These are phyloP conservation scores for Anguilla japonica DNA, from an alignment of 2,113 vertebrate genomes.

Conservation along the genomic window DNA sequence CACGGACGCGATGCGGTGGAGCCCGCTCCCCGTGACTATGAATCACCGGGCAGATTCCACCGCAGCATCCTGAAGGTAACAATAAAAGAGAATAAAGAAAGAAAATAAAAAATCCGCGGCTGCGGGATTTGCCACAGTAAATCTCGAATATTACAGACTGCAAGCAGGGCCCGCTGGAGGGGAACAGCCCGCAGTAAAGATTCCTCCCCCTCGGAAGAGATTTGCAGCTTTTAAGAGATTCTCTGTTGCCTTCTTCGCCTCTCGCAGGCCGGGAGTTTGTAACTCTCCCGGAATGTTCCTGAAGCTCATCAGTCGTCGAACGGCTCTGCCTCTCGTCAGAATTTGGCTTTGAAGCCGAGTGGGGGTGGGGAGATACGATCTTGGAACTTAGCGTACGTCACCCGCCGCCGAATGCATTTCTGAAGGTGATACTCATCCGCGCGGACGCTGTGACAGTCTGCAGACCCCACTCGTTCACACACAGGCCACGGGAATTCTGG, in stretches of 20 bases:
- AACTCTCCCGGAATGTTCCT: background rate
- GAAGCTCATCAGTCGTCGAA: background rate
- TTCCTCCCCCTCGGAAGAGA: background rate
- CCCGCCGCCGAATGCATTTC: background rate
- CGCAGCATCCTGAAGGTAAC: slow-evolving; percentile 27
- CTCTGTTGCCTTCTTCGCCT: background rate
- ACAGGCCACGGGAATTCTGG: background rate
- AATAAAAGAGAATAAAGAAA: slow-evolving; percentile 37
- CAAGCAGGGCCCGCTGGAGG: background rate
- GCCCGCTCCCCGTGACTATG: slow-evolving; percentile 34
- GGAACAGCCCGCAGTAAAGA: background rate
- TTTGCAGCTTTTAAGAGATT: background rate
- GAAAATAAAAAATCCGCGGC: background rate
- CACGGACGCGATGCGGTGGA: slow-evolving; percentile 47
- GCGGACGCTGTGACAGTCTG: background rate
- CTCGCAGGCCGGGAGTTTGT: background rate
- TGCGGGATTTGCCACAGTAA: background rate
- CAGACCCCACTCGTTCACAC: background rate
- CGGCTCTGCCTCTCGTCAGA: background rate
- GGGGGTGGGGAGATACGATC: background rate
- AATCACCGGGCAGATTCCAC: slow-evolving; percentile 38
- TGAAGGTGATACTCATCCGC: background rate
- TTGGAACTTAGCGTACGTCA: background rate
- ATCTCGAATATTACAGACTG: background rate
- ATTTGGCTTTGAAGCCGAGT: background rate